These are phyloP conservation scores for Threskiornis aethiopicus DNA, from an alignment of 2,797 vertebrate genomes.

Conservation along the genomic window DNA sequence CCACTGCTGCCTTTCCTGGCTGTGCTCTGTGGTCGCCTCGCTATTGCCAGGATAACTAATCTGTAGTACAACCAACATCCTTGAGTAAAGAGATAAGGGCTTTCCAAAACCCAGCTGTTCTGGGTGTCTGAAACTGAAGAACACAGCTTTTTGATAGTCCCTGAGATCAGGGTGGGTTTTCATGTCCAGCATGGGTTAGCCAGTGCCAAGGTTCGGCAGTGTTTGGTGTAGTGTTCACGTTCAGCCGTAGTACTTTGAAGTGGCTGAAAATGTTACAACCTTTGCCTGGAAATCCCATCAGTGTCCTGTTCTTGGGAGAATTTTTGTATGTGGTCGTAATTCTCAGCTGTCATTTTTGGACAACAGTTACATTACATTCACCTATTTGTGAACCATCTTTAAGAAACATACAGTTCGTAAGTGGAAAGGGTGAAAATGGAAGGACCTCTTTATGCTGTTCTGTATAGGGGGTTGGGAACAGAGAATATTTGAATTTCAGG, in stretches of 20 bases:
- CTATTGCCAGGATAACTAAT: neutral
- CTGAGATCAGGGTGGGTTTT: neutral
- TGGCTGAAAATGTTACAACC: neutral
- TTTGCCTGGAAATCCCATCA: neutral
- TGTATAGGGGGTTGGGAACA: neutral
- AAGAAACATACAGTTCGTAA: neutral
- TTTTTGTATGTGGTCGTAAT: neutral
- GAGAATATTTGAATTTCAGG: neutral
- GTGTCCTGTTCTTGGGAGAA: neutral
- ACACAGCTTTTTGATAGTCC: neutral
- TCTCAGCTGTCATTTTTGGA: neutral
- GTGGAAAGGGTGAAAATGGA: neutral
- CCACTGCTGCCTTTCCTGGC: slow-evolving; percentile 47
- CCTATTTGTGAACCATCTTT: neutral
- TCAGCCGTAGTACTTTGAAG: neutral
- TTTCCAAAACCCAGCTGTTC: slow-evolving; percentile 23
- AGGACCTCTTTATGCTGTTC: neutral
- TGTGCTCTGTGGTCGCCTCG: neutral
- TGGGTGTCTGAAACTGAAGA: neutral
- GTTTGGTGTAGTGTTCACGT: neutral
- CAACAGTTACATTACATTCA: neutral
- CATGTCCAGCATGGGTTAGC: neutral
- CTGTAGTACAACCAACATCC: neutral
- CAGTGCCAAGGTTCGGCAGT: neutral
- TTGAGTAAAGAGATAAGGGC: neutral